Base-by-base conservation (phyloP, 2,113 vertebrate genomes). In the Ameiurus melas region DNA sequence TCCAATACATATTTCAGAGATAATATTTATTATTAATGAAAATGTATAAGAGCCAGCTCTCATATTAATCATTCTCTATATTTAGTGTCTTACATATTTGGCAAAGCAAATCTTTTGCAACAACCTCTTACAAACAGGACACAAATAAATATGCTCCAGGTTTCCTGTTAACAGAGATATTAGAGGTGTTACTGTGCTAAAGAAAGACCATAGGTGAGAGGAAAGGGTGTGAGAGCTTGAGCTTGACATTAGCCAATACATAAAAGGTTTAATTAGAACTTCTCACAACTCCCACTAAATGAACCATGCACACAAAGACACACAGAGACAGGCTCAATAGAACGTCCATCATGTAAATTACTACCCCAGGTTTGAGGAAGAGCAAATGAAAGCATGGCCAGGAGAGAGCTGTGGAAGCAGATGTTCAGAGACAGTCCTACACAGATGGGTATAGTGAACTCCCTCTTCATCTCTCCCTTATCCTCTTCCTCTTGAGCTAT, bases 291-390 rank as follows among this genome's bases (percentile, higher is more conserved):
- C 85, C 60, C 87, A 88, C 85, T 81, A 87, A 75, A 90, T 89
- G 55, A 89, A 75, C 84, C 43, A 22, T 27, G 33, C 66, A 14
- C 43, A 66, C 83, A 70, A 43, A 30, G 12, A 39, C 30, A 83
- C 80, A 60, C 81, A 39, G 20, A 83, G 62, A 81, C 85, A 53
- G 39, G 84, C 82, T 88, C 86, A 85, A 85, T 86, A 87, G 55
- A 89, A 71, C 86, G 81, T 87, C 87, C 70, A 78, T 90, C 66
- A 87, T 85, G 84, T 87, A 85, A 89, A 90, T 89, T 87, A 90
- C 87, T 75, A 86, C 82, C 85, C 19, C 33, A 78, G 82, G 33
- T 30, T n/a, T 66, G 39, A 51, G 64, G 64, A 83, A 75, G 71
- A 77, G 62, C 57, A 64, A 80, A 83, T 58, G 27, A 87, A 79